Evolutionary conservation across 2,888 invertebrate species (phyloP), one percentile per base, ranked within the genome.

Genomic region (Seira sanloemensis): DNA sequence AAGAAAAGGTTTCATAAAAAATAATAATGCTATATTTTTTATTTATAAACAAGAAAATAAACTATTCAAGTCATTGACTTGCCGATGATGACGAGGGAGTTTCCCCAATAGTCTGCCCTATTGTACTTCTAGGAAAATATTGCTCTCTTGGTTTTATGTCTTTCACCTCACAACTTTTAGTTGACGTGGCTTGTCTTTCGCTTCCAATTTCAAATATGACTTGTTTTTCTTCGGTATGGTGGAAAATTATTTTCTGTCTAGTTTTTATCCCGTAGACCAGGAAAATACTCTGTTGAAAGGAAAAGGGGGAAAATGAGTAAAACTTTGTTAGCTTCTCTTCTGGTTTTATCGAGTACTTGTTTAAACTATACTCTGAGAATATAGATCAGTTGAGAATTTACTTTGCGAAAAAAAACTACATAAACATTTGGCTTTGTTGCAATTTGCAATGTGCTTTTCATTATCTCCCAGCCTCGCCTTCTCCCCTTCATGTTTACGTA

Each of bases 61-160:
- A 58, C 58, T 9, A 58, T 37, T 74, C 65, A 66, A 75, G 75
- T 75, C 75, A 75, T 23, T 75, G 75, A 75, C 75, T 66, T 75
- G 66, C 27, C 58, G 58, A 58, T 58, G 58, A 58, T 58, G 37
- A 9, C 5, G 58, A 58, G 18, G 58, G n/a, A 58, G n/a, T n/a
- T 58, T 58, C 58, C 18, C 58, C n/a, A 18, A 58, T 16, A 58
- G n/a, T 58, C 7, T 58, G 4, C 12, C 5, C 37, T 37, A 12
- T 12, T 58, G 58, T 58, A 58, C 12, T 7, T 58, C n/a, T n/a
- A n/a, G n/a, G n/a, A n/a, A n/a, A n/a, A n/a, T n/a, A n/a, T n/a
- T n/a, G n/a, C n/a, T n/a, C n/a, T n/a, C n/a, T n/a, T n/a, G 7
- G 7, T 18, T 58, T 9, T 18, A n/a, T 58, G 58, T 58, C 58